Evolutionary conservation across 2,113 vertebrate species (phyloP), one percentile per base, ranked within the genome.

Genomic region (Anoplopoma fimbria): DNA sequence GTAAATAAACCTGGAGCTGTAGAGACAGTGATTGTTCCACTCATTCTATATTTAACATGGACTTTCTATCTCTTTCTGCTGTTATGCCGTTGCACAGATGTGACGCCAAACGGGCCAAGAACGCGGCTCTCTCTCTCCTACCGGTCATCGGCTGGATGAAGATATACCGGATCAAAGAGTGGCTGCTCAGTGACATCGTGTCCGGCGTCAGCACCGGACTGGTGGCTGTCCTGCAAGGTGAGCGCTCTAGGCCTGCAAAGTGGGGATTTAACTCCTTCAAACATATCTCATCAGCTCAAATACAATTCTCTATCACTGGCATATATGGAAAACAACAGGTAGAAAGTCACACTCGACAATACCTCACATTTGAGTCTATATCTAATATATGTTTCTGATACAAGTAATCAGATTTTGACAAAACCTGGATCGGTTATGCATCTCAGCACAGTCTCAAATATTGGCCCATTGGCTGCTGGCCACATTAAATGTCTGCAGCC

Each of bases 161-260:
- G 33, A 93, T 92, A 0, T 99, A 99, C 17, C 93, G 75, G 29
- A 10, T 97, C 25, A 98, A 95, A 83, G 96, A 98, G 72, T 99
- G 98, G 98, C 79, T 98, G 49, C 82, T 98, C 47, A 96, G 92
- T 36, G 98, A 99, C 92, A 93, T 99, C 0, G 92, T 99, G 87
- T 98, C 98, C 0, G 98, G 98, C 3, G 53, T 99, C 90, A 99
- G 97, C 90, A 99, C 98, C 0, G 98, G 98, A 60, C 93, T 99
- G 0, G 98, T 99, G n/a, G 95, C 97, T 17, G 97, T 99, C 25
- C 92, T 99, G 31, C 98, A 99, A 97, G 98, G 98, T 99, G 93
- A 93, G 36, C 0, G 1, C 9, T 38, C 6, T 4, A 53, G 45
- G 4, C 45, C 4, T 29, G 19, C 7, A n/a, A 36, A 8, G 21